Percentiles rank a stretch among this genome's conserved stretches.
phyloP scores from a whole-genome alignment of 2,888 invertebrate species.

The Tinea trinotella region DNA sequence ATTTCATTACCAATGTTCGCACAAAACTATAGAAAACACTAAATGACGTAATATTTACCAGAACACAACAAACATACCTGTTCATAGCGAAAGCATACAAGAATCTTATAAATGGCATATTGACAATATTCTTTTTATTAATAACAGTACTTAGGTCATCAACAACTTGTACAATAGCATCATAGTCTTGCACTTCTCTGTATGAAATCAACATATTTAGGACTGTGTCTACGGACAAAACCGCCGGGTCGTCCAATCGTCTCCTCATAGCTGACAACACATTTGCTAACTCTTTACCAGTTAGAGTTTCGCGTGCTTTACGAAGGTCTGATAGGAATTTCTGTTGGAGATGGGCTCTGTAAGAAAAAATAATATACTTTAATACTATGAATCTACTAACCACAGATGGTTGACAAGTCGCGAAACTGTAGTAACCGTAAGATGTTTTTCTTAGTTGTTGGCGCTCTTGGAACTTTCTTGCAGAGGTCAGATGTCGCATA shows the following conservation, averaged over 20 bases:
- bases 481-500: no score
- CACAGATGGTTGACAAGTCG: no score
- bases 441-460: no score
- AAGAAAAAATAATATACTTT: constrained; percentile 21
- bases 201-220: constrained; percentile 94
- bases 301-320: constrained; percentile 90
- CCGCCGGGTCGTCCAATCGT: constrained; percentile 96
- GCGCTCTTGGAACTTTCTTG: no score
- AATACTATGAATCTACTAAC: no score
- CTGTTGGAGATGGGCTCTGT: constrained; percentile 95
- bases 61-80: constrained; percentile 66
- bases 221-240: constrained; percentile 96
- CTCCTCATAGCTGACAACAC: constrained; percentile 91
- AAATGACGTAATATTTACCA: no score
- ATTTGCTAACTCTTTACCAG: constrained; percentile 84
- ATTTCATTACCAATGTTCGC: no score
- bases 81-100: constrained; percentile 98
- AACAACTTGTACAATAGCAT: constrained; percentile 96
- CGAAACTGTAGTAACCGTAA: no score
- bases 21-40: no score
- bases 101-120: constrained; percentile 91
- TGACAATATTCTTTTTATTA: constrained; percentile 88
- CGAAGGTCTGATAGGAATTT: constrained; percentile 95
- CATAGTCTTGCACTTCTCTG: constrained; percentile 94
- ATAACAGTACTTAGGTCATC: constrained; percentile 94